These are phyloP conservation scores for Nannobrachium achirus DNA, from an alignment of 2,113 vertebrate species.

Conservation along the genomic window DNA sequence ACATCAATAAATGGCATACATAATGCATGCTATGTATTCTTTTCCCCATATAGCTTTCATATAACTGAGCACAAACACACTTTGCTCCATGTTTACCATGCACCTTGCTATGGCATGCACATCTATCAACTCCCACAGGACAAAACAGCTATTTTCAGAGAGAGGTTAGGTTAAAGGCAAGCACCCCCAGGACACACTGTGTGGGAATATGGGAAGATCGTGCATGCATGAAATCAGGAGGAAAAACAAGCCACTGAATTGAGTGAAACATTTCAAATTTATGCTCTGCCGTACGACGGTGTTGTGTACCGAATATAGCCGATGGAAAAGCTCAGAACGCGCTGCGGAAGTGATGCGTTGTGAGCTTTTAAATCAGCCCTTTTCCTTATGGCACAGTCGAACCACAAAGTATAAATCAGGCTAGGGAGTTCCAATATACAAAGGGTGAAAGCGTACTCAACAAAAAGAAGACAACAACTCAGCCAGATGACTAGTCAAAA, in stretches of 20 bases:
- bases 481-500: no score
- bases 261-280: no score
- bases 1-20: slow-evolving; percentile 16
- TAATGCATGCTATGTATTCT: slow-evolving; percentile 30
- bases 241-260: background rate
- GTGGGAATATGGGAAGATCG: slow-evolving; percentile 25
- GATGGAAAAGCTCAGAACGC: no score
- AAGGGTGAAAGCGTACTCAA: no score
- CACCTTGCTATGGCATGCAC: slow-evolving; percentile 1
- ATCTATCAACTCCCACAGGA: slow-evolving; percentile 22
- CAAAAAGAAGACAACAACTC: no score
- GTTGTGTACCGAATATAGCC: no score
- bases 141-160: slow-evolving; percentile 16
- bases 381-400: no score
- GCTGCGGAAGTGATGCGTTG: no score
- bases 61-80: slow-evolving; percentile 23
- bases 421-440: no score
- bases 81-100: background rate
- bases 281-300: no score
- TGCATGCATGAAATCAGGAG: slow-evolving; percentile 14
- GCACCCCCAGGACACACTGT: slow-evolving; percentile 8
- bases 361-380: no score
- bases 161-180: slow-evolving; percentile 32
- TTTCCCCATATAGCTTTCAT: slow-evolving; percentile 3
- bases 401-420: no score